These are phyloP conservation scores for Dryobotodes eremita DNA, from an alignment of 2,888 invertebrate genomes.

Conservation along the genomic window DNA sequence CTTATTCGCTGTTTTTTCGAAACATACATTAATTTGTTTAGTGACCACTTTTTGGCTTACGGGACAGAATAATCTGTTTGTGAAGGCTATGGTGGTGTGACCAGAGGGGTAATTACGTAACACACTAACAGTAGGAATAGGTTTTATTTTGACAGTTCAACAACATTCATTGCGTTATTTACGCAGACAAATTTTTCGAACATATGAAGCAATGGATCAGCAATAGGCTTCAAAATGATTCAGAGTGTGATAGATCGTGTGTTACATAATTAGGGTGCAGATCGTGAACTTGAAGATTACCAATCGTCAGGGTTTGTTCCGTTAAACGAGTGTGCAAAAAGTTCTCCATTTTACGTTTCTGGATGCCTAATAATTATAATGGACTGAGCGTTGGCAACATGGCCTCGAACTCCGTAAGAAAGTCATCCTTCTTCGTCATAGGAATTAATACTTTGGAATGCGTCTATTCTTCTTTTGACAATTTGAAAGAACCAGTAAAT, in stretches of 20 bases:
- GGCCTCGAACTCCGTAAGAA: not conserved
- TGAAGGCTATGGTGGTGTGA: not conserved
- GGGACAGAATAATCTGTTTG: not conserved
- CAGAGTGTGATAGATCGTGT: too few relatives aligned
- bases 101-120: too few relatives aligned
- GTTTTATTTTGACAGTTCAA: too few relatives aligned
- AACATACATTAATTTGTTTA: not conserved
- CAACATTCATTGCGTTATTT: too few relatives aligned
- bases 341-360: not conserved
- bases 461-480: constrained; percentile 2
- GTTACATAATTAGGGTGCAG: too few relatives aligned
- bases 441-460: not conserved
- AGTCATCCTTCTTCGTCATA: not conserved
- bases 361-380: not conserved
- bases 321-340: not conserved
- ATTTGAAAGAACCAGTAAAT: not conserved
- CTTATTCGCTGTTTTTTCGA: not conserved
- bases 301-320: not conserved
- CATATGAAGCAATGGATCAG: too few relatives aligned
- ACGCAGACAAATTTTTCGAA: too few relatives aligned
- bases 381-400: too few relatives aligned
- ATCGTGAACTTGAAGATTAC: not conserved
- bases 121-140: too few relatives aligned
- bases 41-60: not conserved
- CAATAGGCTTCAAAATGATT: too few relatives aligned